These are phyloP conservation scores for Montifringilla adamsi DNA, from an alignment of 2,113 vertebrate genomes.

Conservation along the genomic window DNA sequence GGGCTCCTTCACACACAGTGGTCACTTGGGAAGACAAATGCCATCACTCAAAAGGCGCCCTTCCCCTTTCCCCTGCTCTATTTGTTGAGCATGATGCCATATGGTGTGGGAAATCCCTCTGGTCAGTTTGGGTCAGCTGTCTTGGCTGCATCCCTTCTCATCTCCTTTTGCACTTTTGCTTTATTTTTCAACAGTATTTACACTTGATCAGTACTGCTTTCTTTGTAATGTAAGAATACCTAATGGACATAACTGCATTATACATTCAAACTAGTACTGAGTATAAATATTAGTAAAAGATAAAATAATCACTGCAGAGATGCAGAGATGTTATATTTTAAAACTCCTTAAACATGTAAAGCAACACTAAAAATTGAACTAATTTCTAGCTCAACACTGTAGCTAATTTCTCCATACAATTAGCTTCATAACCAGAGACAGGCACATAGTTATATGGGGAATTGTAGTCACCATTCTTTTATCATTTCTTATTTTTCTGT, in stretches of 20 bases:
- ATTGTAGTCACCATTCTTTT: background rate
- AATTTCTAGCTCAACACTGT: background rate
- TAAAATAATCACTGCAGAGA: background rate
- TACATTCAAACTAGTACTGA: background rate
- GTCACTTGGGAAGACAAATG: background rate
- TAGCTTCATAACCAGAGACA: background rate
- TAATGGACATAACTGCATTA: background rate
- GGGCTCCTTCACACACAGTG: background rate
- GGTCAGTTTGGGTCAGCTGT: background rate
- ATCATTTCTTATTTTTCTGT: background rate
- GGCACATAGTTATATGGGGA: background rate
- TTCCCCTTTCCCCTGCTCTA: background rate
- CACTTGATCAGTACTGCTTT: background rate
- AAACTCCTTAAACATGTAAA: background rate
- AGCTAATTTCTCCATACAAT: background rate
- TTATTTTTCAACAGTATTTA: background rate
- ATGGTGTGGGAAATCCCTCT: background rate
- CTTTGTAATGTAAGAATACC: background rate
- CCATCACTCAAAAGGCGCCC: accelerated
- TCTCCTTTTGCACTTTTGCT: background rate
- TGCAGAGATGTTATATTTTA: background rate
- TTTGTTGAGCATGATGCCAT: background rate
- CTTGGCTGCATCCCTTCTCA: background rate
- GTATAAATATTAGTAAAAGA: background rate
- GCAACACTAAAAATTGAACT: background rate